phyloP scores from a whole-genome alignment of 2,797 vertebrate species.

The Simalia tracyae region DNA sequence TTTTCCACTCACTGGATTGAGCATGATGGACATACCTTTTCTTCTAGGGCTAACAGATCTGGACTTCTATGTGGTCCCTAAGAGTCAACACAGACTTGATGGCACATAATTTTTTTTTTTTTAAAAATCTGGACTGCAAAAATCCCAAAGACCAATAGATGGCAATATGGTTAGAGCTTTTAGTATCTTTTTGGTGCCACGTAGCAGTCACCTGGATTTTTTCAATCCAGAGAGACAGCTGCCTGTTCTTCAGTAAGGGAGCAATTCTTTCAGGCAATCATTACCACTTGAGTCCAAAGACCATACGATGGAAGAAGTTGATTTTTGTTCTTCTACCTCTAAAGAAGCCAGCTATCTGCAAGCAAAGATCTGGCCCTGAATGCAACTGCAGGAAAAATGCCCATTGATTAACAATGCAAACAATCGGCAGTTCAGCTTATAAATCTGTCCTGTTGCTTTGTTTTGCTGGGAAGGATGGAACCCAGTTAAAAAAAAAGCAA shows the following conservation, averaged over 20 bases:
- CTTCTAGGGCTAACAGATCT: neutral
- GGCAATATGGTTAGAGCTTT: neutral
- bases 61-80: no score
- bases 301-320: neutral
- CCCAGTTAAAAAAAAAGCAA: constrained; percentile 26
- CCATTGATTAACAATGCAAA: neutral
- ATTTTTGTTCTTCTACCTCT: neutral
- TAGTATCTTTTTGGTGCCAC: neutral
- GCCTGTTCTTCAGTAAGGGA: neutral
- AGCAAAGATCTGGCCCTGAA: neutral
- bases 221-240: neutral
- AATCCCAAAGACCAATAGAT: neutral
- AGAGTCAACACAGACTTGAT: no score
- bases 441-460: neutral
- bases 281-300: neutral
- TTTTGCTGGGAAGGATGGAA: constrained; percentile 52
- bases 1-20: neutral
- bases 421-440: neutral
- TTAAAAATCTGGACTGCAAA: no score
- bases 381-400: constrained; percentile 22
- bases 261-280: neutral
- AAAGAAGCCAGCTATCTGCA: neutral
- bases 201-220: neutral
- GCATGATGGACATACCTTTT: neutral
- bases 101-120: no score